phyloP scores from a whole-genome alignment of 2,888 invertebrate genomes.

The Craniophora ligustri region DNA sequence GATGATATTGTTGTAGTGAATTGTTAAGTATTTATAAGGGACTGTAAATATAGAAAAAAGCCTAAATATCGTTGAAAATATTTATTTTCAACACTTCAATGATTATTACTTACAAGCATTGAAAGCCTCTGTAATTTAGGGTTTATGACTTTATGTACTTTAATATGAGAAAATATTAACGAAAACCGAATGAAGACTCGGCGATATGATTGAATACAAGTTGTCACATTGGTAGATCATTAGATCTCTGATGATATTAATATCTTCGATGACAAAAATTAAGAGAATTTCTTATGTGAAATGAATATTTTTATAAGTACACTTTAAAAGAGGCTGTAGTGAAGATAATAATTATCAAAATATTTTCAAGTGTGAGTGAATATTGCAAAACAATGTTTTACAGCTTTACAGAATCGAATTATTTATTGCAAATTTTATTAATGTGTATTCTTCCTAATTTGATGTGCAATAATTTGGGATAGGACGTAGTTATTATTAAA shows the following conservation, averaged over 20 bases:
- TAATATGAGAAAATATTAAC: too few species aligned
- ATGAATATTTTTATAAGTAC: too few species aligned
- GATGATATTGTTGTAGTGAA: constrained; percentile 25
- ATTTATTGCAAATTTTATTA: constrained; percentile 61
- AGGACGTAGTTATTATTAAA: constrained; percentile 52
- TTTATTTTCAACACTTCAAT: too few species aligned
- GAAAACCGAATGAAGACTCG: background rate
- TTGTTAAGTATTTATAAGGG: constrained; percentile 38
- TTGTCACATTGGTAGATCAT: background rate
- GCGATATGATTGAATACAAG: background rate
- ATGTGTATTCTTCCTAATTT: constrained; percentile 57
- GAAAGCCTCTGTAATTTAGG: too few species aligned
- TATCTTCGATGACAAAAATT: too few species aligned
- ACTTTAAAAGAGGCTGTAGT: constrained; percentile 9
- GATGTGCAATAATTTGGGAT: constrained; percentile 75
- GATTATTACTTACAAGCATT: constrained; percentile 7
- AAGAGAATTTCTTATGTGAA: constrained; percentile 10
- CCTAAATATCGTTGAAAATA: constrained; percentile 24
- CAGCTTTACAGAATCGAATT: constrained; percentile 34
- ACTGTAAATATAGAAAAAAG: constrained; percentile 66
- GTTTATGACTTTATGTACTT: too few species aligned
- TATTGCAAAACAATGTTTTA: constrained; percentile 27
- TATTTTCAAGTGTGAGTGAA: constrained; percentile 31
- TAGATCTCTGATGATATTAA: background rate
- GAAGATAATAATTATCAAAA: background rate